Evolutionary conservation across 1,140 invertebrate genomes (phyloP), one percentile per base, ranked within the genome.

Genomic region (Cyphomyrmex costatus): DNA sequence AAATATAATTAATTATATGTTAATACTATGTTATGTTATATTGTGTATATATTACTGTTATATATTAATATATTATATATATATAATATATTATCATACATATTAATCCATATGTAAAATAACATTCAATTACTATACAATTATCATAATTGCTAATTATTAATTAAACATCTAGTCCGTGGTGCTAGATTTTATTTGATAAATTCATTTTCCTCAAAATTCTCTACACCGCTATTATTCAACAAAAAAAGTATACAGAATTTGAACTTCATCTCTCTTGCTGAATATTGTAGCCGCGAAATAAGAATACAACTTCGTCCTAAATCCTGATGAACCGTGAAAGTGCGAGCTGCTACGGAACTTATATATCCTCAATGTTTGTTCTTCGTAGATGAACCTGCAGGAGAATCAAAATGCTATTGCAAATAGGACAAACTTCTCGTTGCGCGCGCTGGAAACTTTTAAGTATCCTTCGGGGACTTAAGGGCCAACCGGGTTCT

Each of bases 381-480:
- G 24, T 60, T 74, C 68, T 46, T 60, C 42, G 68, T 19, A 83
- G 36, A 85, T 65, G 21, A 85, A 65, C 30, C 49, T 63, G 70
- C n/a, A 65, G 58, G 73, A 78, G 74, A 78, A 85, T 85, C 74
- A 65, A 58, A 65, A 63, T 77, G 82, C 51, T 21, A 49, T 56
- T 60, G 82, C 82, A 78, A 85, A 78, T 63, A 56, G 82, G 33
- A 78, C 49, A 36, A 85, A 78, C 42, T 78, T 1, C 30, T 85
- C 24, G 68, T 49, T 56, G 56, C 51, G 49, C 56, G 61, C 46
- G n/a, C 46, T 33, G 53, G 12, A 60, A 88, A 84, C 56, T 87
- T 61, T 46, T 8, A 60, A 87, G 73, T 74, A 14, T 10, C 71
- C 70, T 70, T 49, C 42, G 60, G 63, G 33, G 78, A 86, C 65